phyloP scores from a whole-genome alignment of 2,797 vertebrate species.

The Adrianichthys oophorus region DNA sequence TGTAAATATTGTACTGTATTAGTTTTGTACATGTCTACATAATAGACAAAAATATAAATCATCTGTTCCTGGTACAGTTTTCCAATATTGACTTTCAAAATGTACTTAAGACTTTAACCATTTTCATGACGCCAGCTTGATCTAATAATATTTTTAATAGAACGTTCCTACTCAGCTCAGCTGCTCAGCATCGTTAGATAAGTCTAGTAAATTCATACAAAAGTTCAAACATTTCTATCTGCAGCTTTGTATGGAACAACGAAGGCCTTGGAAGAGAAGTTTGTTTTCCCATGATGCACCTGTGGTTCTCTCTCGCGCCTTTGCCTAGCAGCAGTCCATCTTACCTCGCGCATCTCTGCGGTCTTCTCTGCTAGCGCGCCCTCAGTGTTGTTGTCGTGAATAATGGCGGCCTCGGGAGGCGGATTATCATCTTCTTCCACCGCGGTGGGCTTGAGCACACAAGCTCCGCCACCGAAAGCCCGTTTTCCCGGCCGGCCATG shows the following conservation, averaged over 20 bases:
- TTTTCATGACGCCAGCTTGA: too few species aligned
- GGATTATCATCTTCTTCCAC: slow-evolving; percentile 80
- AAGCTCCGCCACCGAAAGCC: slow-evolving; percentile 70
- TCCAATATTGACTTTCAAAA: too few species aligned
- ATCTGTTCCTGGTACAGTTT: too few species aligned
- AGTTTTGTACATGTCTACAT: too few species aligned
- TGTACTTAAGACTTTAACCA: too few species aligned
- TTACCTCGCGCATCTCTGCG: slow-evolving; percentile 73
- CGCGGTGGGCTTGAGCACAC: slow-evolving; percentile 54
- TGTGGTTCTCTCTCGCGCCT: slow-evolving; percentile 78
- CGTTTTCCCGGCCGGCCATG: slow-evolving; percentile 86
- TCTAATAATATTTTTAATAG: too few species aligned
- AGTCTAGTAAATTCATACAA: too few species aligned
- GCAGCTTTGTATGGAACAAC: neutral
- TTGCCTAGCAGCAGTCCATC: slow-evolving; percentile 75
- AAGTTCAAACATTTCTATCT: too few species aligned
- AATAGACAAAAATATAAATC: too few species aligned
- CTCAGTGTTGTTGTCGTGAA: slow-evolving; percentile 80
- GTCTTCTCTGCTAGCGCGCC: slow-evolving; percentile 59
- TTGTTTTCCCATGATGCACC: slow-evolving; percentile 76
- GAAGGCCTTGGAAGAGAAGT: neutral
- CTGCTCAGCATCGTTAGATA: too few species aligned
- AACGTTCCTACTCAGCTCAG: too few species aligned
- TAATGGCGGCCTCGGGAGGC: slow-evolving; percentile 89
- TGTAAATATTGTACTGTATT: too few species aligned